Percentiles rank a stretch among this genome's conserved stretches.
phyloP scores from a whole-genome alignment of 1,140 invertebrate species.

The Zophobas morio region DNA sequence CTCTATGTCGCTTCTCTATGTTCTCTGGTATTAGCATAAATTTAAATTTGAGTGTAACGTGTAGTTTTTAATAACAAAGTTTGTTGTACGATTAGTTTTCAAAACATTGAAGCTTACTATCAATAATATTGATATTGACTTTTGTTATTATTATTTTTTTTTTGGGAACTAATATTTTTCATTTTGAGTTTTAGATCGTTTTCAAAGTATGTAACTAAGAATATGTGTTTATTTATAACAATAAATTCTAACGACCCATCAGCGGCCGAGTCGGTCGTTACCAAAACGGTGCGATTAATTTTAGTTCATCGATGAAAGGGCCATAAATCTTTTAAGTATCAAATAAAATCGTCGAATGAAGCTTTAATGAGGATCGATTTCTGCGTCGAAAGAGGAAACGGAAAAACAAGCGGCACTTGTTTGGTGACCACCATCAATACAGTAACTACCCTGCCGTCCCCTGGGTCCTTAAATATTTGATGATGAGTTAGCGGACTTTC shows the following conservation, averaged over 20 bases:
- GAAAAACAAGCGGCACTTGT: constrained; percentile 42
- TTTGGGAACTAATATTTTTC: too few relatives aligned
- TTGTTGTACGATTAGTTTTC: too few relatives aligned
- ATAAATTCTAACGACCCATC: not conserved
- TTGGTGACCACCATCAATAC: constrained; percentile 49
- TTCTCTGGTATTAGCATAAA: too few relatives aligned
- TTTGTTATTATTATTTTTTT: too few relatives aligned
- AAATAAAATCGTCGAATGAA: constrained; percentile 21
- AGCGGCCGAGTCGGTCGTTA: not conserved
- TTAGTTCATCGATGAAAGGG: constrained; percentile 18
- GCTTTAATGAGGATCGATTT: constrained; percentile 26
- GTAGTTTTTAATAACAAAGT: too few relatives aligned
- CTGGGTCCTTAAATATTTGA: constrained; percentile 65
- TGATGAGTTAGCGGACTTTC: constrained; percentile 64
- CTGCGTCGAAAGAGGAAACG: constrained; percentile 10
- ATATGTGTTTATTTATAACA: too few relatives aligned
- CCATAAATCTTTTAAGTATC: constrained; percentile 31
- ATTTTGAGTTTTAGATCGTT: too few relatives aligned
- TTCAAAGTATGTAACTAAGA: too few relatives aligned
- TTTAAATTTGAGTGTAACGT: too few relatives aligned
- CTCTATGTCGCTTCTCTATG: too few relatives aligned
- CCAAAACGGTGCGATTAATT: not conserved
- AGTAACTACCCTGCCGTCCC: constrained; percentile 59
- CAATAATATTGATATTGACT: too few relatives aligned
- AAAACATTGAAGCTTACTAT: too few relatives aligned